Percentiles rank a stretch among this genome's conserved stretches.
Evolutionary conservation across 2,888 invertebrate species (phyloP).

Genomic region (Eupeodes latifasciatus): DNA sequence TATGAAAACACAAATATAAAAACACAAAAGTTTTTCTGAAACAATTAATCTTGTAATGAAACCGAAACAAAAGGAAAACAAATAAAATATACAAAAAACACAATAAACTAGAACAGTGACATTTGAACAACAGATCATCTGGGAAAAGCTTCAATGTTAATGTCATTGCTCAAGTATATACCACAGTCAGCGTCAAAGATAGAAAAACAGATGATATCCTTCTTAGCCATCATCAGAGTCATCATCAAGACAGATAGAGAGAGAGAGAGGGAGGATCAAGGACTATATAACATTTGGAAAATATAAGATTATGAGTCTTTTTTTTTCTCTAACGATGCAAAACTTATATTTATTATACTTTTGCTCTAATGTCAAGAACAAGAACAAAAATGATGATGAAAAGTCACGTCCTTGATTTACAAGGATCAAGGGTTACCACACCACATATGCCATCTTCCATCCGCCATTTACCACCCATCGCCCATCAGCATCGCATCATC

Average conservation of each 20-base stretch:
- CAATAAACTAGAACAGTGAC: constrained; percentile 43
- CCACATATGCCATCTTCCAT: background rate
- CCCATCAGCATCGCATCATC: background rate
- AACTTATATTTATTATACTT: constrained; percentile 8
- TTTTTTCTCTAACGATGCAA: constrained; percentile 33
- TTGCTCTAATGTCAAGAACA: constrained; percentile 39
- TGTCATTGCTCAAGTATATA: constrained; percentile 44
- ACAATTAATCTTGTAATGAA: constrained; percentile 72
- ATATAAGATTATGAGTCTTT: constrained; percentile 8
- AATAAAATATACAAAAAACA: constrained; percentile 1
- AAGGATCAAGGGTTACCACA: constrained; percentile 61
- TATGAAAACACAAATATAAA: constrained; percentile 53
- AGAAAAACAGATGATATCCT: constrained; percentile 24
- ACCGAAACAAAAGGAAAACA: background rate
- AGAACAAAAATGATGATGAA: constrained; percentile 36
- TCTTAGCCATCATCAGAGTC: constrained; percentile 5
- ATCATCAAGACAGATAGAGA: too few species aligned
- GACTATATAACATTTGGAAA: constrained; percentile 16
- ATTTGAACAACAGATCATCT: constrained; percentile 42
- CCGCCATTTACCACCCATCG: background rate
- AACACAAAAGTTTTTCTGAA: constrained; percentile 35
- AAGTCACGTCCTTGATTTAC: constrained; percentile 73
- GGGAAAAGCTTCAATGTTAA: constrained; percentile 56
- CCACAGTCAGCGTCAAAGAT: background rate
- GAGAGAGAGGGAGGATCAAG: too few species aligned